A percentile compares a stretch with the other conserved stretches of the same genome.
These are phyloP conservation scores for Yasuhikotakia modesta DNA, from an alignment of 2,797 vertebrate genomes.

Conservation along the genomic window DNA sequence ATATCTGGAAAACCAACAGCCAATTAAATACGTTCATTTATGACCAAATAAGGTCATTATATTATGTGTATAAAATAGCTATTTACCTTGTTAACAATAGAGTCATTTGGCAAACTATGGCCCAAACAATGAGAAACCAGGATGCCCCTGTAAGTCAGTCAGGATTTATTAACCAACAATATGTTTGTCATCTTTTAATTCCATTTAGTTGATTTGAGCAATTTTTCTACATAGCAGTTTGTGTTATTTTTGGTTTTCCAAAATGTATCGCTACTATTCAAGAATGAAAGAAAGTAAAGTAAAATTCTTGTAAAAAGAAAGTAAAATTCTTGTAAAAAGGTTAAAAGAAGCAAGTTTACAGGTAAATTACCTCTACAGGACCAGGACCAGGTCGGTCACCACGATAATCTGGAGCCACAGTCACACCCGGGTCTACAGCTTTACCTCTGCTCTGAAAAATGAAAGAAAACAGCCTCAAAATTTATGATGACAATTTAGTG, in stretches of 20 bases:
- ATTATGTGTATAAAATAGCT: too few species aligned
- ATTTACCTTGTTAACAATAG: slow-evolving; percentile 24
- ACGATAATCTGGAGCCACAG: slow-evolving; percentile 70
- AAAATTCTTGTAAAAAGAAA: too few species aligned
- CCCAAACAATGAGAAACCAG: slow-evolving; percentile 76
- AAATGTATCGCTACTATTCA: too few species aligned
- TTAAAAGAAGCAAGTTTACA: neutral
- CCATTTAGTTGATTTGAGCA: neutral
- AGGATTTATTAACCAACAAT: slow-evolving; percentile 1
- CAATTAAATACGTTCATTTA: neutral
- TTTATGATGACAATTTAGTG: neutral
- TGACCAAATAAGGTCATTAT: too few species aligned
- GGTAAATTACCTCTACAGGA: slow-evolving; percentile 68
- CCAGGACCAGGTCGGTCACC: slow-evolving; percentile 73
- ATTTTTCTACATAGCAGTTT: neutral
- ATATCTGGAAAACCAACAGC: slow-evolving; percentile 8
- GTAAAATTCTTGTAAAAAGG: neutral
- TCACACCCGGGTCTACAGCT: slow-evolving; percentile 61
- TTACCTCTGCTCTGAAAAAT: slow-evolving; percentile 64
- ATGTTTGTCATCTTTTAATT: neutral
- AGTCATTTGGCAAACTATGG: slow-evolving; percentile 63
- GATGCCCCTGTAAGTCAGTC: slow-evolving; percentile 62
- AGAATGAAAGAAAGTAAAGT: too few species aligned
- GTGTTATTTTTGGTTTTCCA: too few species aligned
- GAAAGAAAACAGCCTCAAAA: neutral